Evolutionary conservation across 2,888 invertebrate species (phyloP), one percentile per base, ranked within the genome.

Genomic region (Shargacucullia verbasci): DNA sequence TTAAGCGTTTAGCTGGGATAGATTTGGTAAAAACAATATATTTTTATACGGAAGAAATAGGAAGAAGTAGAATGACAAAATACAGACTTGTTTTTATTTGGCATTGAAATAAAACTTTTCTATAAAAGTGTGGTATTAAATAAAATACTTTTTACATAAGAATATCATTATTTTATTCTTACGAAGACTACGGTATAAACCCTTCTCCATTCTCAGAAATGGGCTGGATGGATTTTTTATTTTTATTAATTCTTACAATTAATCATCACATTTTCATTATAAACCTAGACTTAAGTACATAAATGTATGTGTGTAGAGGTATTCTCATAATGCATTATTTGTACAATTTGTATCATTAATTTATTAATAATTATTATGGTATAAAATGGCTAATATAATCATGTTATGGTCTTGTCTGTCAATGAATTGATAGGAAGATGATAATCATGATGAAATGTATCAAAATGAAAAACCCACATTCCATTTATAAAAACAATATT

Each of bases 231-330:
- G 4, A 20, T 20, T n/a, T n/a, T n/a, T n/a, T 20, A 20, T 20
- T 20, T 20, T 20, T 20, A 20, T 20, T 20, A 20, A 56, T 47
- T 66, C 73, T 70, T 79, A 68, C 52, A 69, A 48, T 40, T 78
- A 73, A 70, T 53, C 66, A 81, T 81, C 81, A 81, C 81, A 81
- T 66, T 79, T 72, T 52, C 8, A 48, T 49, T 48, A 49, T 15
- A 58, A 62, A 14, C 15, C 41, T 73, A 64, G 15, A 14, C 11
- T 64, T 61, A 66, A 40, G 34, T n/a, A n/a, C n/a, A n/a, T n/a
- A n/a, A n/a, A n/a, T n/a, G n/a, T n/a, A n/a, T n/a, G n/a, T n/a
- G n/a, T n/a, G n/a, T n/a, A 46, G 8, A 50, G 15, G 15, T 67
- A 52, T 43, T 40, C 5, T 34, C 45, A 53, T 62, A 59, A 48